Percentiles rank a stretch among this genome's conserved stretches.
These are phyloP conservation scores for Synergus japonicus DNA, from an alignment of 2,888 invertebrate genomes.

Conservation along the genomic window DNA sequence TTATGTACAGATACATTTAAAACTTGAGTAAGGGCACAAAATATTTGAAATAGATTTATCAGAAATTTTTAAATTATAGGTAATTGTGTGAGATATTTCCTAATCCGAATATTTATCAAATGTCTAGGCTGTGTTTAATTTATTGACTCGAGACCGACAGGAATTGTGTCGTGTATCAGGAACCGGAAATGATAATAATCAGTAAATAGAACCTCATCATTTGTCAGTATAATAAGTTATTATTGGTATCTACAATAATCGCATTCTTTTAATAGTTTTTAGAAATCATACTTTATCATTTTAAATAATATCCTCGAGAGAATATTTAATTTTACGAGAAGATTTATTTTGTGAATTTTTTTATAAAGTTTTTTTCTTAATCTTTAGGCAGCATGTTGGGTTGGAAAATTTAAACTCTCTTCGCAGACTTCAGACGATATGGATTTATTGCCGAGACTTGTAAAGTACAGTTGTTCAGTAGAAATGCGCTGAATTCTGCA, in stretches of 20 bases:
- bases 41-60: too few species aligned
- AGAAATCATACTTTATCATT: too few species aligned
- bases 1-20: too few species aligned
- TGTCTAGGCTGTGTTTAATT: conserved; percentile 67
- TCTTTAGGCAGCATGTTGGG: neutral
- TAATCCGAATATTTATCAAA: conserved; percentile 47
- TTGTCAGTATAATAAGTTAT: neutral
- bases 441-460: conserved; percentile 9
- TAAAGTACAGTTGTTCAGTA: neutral
- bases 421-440: neutral
- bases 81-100: neutral
- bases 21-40: too few species aligned
- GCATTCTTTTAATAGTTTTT: neutral
- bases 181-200: neutral
- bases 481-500: conserved; percentile 16
- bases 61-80: too few species aligned
- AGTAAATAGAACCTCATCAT: neutral
- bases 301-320: neutral
- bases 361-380: too few species aligned
- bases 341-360: too few species aligned
- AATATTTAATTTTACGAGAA: too few species aligned
- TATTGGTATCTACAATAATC: neutral
- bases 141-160: conserved; percentile 72
- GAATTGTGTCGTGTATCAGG: conserved; percentile 67
- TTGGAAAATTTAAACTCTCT: neutral